phyloP scores from a whole-genome alignment of 2,797 vertebrate genomes.

The Malacoctenus gilli region DNA sequence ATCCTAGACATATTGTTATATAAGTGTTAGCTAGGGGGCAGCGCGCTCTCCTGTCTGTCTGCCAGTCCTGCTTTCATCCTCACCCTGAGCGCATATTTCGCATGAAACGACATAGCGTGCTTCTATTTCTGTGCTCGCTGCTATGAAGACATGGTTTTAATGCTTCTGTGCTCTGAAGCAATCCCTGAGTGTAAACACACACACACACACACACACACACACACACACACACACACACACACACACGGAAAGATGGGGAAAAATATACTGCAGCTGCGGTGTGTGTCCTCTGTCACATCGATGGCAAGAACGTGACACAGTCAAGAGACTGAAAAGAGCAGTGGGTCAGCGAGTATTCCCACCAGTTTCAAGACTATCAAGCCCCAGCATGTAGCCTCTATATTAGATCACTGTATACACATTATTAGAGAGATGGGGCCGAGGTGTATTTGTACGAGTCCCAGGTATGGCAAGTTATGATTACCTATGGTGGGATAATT shows the following conservation, averaged over 20 bases:
- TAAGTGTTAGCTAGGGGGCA: slow-evolving; percentile 79
- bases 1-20: slow-evolving; percentile 74
- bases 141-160: slow-evolving; percentile 66
- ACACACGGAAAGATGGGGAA: slow-evolving; percentile 47
- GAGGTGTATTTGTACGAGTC: slow-evolving; percentile 75
- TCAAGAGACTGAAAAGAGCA: slow-evolving; percentile 58
- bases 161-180: slow-evolving; percentile 55
- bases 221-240: too few species aligned
- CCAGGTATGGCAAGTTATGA: slow-evolving; percentile 73
- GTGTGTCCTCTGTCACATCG: slow-evolving; percentile 29
- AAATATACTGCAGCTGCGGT: slow-evolving; percentile 47
- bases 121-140: slow-evolving; percentile 69
- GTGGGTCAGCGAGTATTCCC: slow-evolving; percentile 55
- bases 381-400: slow-evolving; percentile 52
- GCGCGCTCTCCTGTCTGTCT: slow-evolving; percentile 64
- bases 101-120: slow-evolving; percentile 64
- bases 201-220: too few species aligned
- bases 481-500: slow-evolving; percentile 80
- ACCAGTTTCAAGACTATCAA: slow-evolving; percentile 57
- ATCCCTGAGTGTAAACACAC: slow-evolving; percentile 61
- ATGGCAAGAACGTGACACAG: slow-evolving; percentile 49
- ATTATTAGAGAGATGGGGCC: slow-evolving; percentile 74
- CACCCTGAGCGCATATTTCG: slow-evolving; percentile 63
- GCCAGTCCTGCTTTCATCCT: slow-evolving; percentile 62
- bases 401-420: slow-evolving; percentile 75